Evolutionary conservation across 1,140 invertebrate genomes (phyloP).

Genomic region (Sweltsa coloradensis): DNA sequence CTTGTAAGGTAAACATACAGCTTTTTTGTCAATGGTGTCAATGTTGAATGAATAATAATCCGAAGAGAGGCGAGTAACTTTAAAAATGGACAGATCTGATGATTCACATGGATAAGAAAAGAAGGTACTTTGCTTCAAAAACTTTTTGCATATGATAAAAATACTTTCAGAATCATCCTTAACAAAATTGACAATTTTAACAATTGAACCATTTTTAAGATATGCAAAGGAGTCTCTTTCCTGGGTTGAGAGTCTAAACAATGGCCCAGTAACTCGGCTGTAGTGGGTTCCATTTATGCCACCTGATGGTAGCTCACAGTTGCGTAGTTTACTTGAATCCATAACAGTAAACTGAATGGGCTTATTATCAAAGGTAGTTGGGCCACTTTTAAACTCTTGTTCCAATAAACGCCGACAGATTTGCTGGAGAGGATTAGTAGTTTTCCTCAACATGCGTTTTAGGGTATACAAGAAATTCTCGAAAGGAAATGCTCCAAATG

Average conservation of each 20-base stretch:
- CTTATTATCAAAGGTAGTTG: background rate
- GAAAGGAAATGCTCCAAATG: background rate
- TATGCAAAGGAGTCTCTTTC: background rate
- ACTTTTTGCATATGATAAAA: no score
- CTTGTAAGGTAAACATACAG: no score
- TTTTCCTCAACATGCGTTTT: conserved; percentile 8
- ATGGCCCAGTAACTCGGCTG: background rate
- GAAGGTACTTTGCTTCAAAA: no score
- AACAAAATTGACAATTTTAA: background rate
- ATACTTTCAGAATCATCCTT: background rate
- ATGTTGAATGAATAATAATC: no score
- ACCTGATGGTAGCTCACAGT: background rate
- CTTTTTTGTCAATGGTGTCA: no score
- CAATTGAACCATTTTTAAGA: background rate
- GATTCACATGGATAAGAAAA: no score
- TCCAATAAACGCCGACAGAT: background rate
- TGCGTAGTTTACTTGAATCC: background rate
- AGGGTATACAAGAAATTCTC: conserved; percentile 1
- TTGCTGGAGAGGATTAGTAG: conserved; percentile 8
- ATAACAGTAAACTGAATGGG: background rate
- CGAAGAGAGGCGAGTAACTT: no score
- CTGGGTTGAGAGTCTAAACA: background rate
- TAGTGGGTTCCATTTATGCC: background rate
- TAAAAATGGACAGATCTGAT: no score
- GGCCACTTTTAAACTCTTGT: background rate